Evolutionary conservation across 2,888 invertebrate species (phyloP), one percentile per base, ranked within the genome.

Genomic region (Germaria angustata): DNA sequence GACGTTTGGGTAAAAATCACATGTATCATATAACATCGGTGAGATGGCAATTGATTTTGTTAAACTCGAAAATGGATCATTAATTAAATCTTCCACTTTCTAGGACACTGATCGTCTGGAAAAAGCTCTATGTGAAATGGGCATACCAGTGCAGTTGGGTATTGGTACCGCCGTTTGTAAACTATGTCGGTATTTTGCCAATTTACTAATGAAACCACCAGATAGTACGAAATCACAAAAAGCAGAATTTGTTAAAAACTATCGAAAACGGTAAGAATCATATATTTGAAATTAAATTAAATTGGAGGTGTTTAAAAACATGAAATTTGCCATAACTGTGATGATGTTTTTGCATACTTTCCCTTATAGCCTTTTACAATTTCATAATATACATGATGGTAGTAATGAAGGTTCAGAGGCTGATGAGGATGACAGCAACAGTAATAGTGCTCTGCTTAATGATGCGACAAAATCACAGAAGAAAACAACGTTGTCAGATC

Each of bases 131-230:
- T 88, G 90, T 11, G 92, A 92, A 41, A 94, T 94, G 84, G 93
- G 94, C 1, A 92, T 97, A 65, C 96, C 96, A 0, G 94, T 95
- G 13, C 92, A 92, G 86, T 92, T 96, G 86, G 90, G 92, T 1
- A 88, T 94, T 86, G 94, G 95, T 80, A 94, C 95, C 0, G 95
- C 95, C 65, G 94, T 96, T 51, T 97, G 97, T 91, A 96, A 96
- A 91, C 91, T 95, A 24, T 97, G 96, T 87, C 94, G 95, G 76
- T 95, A 95, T 90, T 96, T 95, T 91, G 94, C 95, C 86, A 93
- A 95, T 81, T 90, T 96, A 66, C 92, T 95, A 78, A 92, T 95
- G 86, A 94, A 95, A 80, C 94, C 93, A 2, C 92, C 92, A 0
- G 93, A 93, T 80, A 87, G 87, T 87, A 88, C 88, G 57, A 92